Conservation (phyloP, 2,113 vertebrate species). For the Gracilinanus agilis region DNA sequence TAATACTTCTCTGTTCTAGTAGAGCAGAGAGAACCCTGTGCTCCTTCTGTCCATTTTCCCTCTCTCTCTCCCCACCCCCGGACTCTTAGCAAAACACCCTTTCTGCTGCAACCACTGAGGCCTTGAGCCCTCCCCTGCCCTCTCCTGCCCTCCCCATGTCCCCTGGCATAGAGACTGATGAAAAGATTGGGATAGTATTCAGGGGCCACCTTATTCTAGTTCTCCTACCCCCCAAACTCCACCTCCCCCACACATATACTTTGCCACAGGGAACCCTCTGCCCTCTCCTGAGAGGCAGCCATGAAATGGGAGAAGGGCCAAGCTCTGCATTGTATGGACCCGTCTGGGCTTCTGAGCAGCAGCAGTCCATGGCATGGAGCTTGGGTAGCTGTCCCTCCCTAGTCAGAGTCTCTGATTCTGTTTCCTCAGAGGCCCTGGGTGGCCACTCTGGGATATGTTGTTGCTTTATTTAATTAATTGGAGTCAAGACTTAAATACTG, state of each 20-base stretch:
- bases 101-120: not conserved
- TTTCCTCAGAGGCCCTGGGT: not conserved
- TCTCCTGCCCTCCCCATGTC: not conserved
- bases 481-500: not conserved
- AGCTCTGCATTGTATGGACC: not conserved
- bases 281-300: not conserved
- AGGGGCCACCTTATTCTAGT: not conserved
- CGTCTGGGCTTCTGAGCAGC: not conserved
- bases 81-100: not conserved
- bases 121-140: not conserved
- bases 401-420: not conserved
- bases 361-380: not conserved
- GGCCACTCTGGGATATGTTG: not conserved
- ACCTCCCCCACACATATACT: not conserved
- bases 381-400: not conserved
- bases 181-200: not conserved
- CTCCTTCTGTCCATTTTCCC: not conserved
- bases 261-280: not conserved
- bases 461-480: not conserved
- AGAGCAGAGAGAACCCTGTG: not conserved
- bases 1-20: not conserved
- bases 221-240: not conserved
- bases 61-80: not conserved
- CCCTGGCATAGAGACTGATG: not conserved
- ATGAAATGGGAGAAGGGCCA: not conserved